Conservation (phyloP, 2,113 vertebrate genomes). For the Salvelinus sp. region DNA sequence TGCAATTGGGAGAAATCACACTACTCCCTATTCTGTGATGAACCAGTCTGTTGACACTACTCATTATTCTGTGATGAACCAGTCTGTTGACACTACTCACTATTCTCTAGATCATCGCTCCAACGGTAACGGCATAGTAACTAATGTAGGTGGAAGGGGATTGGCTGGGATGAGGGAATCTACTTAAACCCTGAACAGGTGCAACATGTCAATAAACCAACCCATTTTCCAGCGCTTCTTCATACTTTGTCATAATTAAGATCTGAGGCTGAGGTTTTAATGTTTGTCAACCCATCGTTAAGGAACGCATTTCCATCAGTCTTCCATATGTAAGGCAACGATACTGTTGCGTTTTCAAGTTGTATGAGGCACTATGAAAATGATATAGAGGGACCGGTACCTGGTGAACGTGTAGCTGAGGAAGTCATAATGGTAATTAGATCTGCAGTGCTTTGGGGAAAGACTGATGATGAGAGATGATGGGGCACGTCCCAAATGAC, state of each 20-base stretch:
- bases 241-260: neutral
- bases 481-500: no score
- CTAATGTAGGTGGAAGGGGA: neutral
- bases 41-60: neutral
- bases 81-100: neutral
- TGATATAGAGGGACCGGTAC: constrained; percentile 16
- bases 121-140: neutral
- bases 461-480: constrained; percentile 20
- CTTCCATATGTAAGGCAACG: neutral
- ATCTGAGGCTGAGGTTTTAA: neutral
- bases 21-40: neutral
- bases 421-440: constrained; percentile 54
- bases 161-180: neutral
- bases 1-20: neutral
- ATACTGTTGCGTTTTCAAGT: neutral
- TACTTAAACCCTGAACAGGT: neutral
- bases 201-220: neutral
- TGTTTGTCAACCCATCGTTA: neutral
- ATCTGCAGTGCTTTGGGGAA: constrained; percentile 49
- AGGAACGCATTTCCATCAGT: neutral
- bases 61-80: neutral
- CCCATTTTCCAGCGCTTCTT: neutral
- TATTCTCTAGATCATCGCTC: neutral
- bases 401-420: constrained; percentile 40
- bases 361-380: no score